Conservation (phyloP, 2,888 invertebrate species). For the Elmis aenea region DNA sequence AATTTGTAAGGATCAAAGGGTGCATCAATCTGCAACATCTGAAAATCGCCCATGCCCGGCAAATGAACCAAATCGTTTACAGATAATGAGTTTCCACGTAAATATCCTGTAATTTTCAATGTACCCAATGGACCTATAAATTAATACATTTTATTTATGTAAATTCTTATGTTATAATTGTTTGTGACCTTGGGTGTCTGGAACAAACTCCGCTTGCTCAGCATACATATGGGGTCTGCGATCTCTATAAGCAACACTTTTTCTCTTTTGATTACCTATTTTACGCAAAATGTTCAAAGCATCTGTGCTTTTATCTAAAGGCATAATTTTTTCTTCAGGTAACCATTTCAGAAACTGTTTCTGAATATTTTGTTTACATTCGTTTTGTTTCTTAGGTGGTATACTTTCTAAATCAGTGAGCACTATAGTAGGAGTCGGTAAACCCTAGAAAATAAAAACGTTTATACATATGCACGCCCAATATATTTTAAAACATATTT, state of each 20-base stretch:
- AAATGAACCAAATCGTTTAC: conserved; percentile 88
- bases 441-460: conserved; percentile 44
- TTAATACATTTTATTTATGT: too few relatives aligned
- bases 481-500: conserved; percentile 3
- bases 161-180: too few relatives aligned
- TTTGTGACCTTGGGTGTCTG: conserved; percentile 46
- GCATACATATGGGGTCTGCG: conserved; percentile 79
- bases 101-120: conserved; percentile 79
- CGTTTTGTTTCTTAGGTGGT: conserved; percentile 66
- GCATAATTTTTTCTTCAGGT: conserved; percentile 77
- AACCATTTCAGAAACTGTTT: conserved; percentile 63
- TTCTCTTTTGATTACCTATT: conserved; percentile 80
- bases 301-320: conserved; percentile 70
- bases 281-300: conserved; percentile 66
- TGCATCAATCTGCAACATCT: conserved; percentile 75
- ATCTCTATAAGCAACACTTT: conserved; percentile 67
- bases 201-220: conserved; percentile 68
- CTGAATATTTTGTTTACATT: conserved; percentile 63
- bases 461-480: not conserved
- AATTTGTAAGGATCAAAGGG: conserved; percentile 65
- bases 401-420: conserved; percentile 71
- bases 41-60: conserved; percentile 89
- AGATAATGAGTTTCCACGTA: conserved; percentile 77
- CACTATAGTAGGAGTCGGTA: conserved; percentile 73
- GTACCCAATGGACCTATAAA: conserved; percentile 51